Evolutionary conservation across 2,113 vertebrate genomes (phyloP).

Genomic region (Cervus canadensis): DNA sequence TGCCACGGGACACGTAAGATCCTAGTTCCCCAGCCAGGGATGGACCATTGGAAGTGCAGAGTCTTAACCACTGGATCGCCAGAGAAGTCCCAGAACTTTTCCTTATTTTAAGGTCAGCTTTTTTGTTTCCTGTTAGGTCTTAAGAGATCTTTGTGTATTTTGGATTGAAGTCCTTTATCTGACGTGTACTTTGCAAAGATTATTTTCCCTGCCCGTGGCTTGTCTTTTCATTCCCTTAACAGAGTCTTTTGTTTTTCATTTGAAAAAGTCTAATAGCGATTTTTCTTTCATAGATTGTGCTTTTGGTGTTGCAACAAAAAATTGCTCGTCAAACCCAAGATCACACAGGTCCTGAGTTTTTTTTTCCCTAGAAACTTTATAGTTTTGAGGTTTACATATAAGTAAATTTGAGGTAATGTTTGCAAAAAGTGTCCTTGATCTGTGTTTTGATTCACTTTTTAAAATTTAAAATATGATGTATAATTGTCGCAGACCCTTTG

Average conservation of each 20-base stretch:
- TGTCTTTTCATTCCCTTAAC: not conserved
- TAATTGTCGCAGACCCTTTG: rapidly evolving
- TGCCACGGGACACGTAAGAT: not conserved
- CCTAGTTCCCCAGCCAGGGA: not conserved
- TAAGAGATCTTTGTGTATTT: not conserved
- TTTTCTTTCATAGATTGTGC: not conserved
- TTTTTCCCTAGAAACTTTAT: not conserved
- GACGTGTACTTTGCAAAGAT: not conserved
- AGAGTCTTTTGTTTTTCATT: not conserved
- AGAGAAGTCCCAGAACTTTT: not conserved
- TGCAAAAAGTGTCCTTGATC: not conserved
- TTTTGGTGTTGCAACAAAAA: not conserved
- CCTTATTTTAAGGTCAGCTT: not conserved
- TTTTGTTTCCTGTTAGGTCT: not conserved
- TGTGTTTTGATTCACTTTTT: not conserved
- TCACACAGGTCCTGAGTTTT: rapidly evolving
- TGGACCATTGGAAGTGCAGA: not conserved
- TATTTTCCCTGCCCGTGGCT: not conserved
- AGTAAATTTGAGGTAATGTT: not conserved
- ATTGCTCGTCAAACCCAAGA: not conserved
- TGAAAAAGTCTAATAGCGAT: not conserved
- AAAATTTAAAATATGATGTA: not conserved
- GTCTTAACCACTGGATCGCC: not conserved
- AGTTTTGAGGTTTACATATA: not conserved
- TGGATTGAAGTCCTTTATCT: not conserved